A percentile compares a stretch with the other conserved stretches of the same genome.
Evolutionary conservation across 2,888 invertebrate genomes (phyloP).

Genomic region (Lissocephala sabroskyi): DNA sequence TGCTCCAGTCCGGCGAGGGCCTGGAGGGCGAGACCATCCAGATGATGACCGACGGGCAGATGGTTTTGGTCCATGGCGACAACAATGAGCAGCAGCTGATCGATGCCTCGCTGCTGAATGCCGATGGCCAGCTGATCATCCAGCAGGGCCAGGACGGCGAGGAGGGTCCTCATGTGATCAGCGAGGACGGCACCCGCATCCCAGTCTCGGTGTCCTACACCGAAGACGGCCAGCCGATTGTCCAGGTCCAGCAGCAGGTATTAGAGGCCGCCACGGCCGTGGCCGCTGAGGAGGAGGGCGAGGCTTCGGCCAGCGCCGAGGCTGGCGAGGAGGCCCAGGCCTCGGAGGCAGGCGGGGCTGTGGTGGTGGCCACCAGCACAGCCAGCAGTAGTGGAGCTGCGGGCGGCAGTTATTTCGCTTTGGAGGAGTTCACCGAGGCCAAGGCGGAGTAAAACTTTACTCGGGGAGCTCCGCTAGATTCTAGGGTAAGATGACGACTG

Average conservation of each 20-base stretch:
- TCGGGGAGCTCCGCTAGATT: constrained; percentile 46
- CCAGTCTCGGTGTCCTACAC: constrained; percentile 73
- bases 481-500: constrained; percentile 52
- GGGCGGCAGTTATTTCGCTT: constrained; percentile 59
- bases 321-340: constrained; percentile 34
- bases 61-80: constrained; percentile 72
- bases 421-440: constrained; percentile 65
- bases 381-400: constrained; percentile 51
- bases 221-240: constrained; percentile 70
- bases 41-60: constrained; percentile 73
- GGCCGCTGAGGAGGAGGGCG: constrained; percentile 47
- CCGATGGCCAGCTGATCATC: constrained; percentile 72
- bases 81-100: constrained; percentile 72
- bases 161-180: constrained; percentile 71
- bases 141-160: constrained; percentile 71
- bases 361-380: constrained; percentile 43
- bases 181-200: constrained; percentile 72
- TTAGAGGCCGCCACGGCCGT: constrained; percentile 44
- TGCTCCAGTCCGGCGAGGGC: constrained; percentile 71
- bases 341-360: constrained; percentile 29
- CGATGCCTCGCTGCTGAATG: constrained; percentile 71
- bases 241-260: constrained; percentile 70
- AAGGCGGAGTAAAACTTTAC: constrained; percentile 62
- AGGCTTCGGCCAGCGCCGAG: constrained; percentile 23
- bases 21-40: constrained; percentile 72